Conservation (phyloP, 1,140 invertebrate species). For the Coelopa frigida region DNA sequence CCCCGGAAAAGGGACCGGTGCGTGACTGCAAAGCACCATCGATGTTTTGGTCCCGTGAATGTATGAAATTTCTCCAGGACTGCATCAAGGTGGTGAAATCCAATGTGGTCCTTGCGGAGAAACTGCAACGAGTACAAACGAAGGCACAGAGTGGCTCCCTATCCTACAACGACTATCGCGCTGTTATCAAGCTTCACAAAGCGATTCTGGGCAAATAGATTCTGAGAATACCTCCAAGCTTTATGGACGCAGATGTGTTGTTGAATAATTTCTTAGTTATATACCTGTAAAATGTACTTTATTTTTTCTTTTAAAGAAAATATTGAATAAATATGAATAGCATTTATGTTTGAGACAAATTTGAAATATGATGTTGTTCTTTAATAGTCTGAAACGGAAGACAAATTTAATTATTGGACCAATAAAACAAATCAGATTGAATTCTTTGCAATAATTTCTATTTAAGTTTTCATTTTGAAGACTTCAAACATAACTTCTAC, state of each 20-base stretch:
- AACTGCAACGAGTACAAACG: conserved; percentile 27
- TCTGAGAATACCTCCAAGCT: not conserved
- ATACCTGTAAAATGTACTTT: not conserved
- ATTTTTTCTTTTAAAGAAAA: not conserved
- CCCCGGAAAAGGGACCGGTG: conserved; percentile 10
- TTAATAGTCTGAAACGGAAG: too few species aligned
- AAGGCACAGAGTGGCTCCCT: conserved; percentile 27
- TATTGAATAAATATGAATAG: too few species aligned
- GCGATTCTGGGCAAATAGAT: not conserved
- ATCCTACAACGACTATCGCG: conserved; percentile 39
- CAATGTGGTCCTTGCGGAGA: conserved; percentile 18
- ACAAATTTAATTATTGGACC: too few species aligned
- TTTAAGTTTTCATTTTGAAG: too few species aligned
- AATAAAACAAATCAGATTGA: too few species aligned
- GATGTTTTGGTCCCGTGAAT: conserved; percentile 38
- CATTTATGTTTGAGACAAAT: too few species aligned
- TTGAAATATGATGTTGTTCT: too few species aligned
- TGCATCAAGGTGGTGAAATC: conserved; percentile 21
- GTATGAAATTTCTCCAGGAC: conserved; percentile 31
- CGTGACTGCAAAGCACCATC: conserved; percentile 22
- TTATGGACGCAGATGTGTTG: not conserved
- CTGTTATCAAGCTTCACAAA: conserved; percentile 26
- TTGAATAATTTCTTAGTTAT: too few species aligned
- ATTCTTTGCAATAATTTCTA: too few species aligned
- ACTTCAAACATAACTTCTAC: too few species aligned